Conservation (phyloP, 2,797 vertebrate genomes). For the Acrossocheilus fasciatus region DNA sequence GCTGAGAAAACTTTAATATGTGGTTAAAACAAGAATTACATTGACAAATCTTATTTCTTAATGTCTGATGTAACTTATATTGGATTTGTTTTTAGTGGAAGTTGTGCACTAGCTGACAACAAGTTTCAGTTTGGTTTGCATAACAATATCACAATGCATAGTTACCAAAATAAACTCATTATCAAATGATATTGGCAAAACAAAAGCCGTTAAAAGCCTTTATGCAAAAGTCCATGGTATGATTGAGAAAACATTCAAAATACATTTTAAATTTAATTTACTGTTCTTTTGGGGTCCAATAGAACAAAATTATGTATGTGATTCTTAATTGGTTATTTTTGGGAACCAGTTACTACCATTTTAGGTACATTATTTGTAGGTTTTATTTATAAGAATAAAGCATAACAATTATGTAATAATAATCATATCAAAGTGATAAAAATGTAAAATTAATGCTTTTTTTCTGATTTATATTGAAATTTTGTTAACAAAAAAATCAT, state of each 20-base stretch:
- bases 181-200: neutral
- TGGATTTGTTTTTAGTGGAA: neutral
- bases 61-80: neutral
- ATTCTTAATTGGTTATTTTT: neutral
- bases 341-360: neutral
- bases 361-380: neutral
- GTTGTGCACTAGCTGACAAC: neutral
- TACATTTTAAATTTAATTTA: neutral
- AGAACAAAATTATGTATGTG: neutral
- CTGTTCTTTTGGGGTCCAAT: neutral
- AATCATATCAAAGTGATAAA: neutral
- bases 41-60: neutral
- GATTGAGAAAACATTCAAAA: neutral
- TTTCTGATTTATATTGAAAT: neutral
- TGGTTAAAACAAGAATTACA: constrained; percentile 3
- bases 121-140: neutral
- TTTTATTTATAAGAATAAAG: neutral
- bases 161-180: neutral
- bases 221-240: neutral
- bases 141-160: neutral
- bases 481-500: neutral
- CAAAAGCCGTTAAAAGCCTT: neutral
- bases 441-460: neutral
- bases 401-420: neutral
- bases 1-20: constrained; percentile 52